A percentile compares a stretch with the other conserved stretches of the same genome.
phyloP scores from a whole-genome alignment of 2,797 vertebrate species.

The Alectoris magna region DNA sequence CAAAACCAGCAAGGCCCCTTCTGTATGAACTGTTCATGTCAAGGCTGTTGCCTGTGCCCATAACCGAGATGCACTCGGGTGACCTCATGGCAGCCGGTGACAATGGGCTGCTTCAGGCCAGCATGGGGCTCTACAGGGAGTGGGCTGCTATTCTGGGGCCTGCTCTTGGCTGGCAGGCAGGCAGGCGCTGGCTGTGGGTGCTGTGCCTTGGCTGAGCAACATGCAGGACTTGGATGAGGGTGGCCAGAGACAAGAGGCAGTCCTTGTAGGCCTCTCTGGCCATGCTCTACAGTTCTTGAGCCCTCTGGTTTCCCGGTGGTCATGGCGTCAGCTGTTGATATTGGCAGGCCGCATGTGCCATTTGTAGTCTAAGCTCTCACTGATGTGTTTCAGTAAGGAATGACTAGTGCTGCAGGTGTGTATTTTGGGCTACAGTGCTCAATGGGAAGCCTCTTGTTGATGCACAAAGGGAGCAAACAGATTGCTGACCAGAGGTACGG shows the following conservation, averaged over 20 bases:
- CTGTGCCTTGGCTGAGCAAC: neutral
- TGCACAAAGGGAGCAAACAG: neutral
- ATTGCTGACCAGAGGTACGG: neutral
- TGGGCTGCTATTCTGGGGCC: neutral
- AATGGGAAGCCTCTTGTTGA: neutral
- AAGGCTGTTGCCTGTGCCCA: neutral
- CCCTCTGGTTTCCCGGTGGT: neutral
- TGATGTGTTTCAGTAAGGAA: neutral
- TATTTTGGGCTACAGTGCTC: neutral
- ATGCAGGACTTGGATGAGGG: neutral
- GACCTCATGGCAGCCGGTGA: neutral
- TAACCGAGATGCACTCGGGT: neutral
- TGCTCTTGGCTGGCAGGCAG: neutral
- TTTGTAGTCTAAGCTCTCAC: neutral
- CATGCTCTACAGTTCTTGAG: neutral
- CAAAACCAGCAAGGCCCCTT: neutral
- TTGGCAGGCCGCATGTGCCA: neutral
- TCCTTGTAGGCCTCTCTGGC: no score
- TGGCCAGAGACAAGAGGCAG: neutral
- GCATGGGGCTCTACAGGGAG: neutral
- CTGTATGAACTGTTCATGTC: neutral
- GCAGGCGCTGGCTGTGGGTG: neutral
- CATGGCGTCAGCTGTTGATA: neutral
- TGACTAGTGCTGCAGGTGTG: accelerated
- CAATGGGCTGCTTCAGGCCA: neutral